Conservation (phyloP, 2,888 invertebrate genomes). For the Xanthia togata region DNA sequence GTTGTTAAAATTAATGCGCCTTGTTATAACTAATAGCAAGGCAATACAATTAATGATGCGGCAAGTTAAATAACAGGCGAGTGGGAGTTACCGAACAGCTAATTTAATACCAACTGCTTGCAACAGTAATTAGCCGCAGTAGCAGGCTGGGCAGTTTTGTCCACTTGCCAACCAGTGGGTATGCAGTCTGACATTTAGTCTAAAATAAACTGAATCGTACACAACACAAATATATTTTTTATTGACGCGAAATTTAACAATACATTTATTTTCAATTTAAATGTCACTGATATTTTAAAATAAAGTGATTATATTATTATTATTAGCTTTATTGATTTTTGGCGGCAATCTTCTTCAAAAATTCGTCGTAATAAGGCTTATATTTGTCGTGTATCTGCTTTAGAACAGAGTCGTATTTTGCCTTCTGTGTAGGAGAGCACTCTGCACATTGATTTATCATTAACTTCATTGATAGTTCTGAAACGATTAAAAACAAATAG, state of each 20-base stretch:
- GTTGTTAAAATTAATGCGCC: background rate
- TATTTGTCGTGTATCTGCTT: slow-evolving; percentile 64
- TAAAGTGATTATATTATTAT: background rate
- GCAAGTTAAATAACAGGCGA: slow-evolving; percentile 4
- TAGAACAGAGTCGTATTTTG: slow-evolving; percentile 64
- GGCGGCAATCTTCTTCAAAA: slow-evolving; percentile 37
- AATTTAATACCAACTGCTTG: background rate
- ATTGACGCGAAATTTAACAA: background rate
- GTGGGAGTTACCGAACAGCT: background rate
- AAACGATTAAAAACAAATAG: slow-evolving; percentile 21
- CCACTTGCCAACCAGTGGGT: background rate
- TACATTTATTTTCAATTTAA: background rate
- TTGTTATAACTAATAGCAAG: no score
- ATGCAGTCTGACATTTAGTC: background rate
- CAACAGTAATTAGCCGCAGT: background rate
- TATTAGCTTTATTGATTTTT: slow-evolving; percentile 14
- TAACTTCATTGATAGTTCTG: slow-evolving; percentile 58
- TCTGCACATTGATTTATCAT: slow-evolving; percentile 67
- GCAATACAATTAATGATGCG: background rate
- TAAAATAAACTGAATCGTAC: background rate
- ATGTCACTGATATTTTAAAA: background rate
- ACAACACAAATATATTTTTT: background rate
- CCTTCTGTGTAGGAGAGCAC: slow-evolving; percentile 70
- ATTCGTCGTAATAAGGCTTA: slow-evolving; percentile 39
- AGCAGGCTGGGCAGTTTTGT: no score